These are phyloP conservation scores for Trachelus stipa DNA, from an alignment of 2,888 invertebrate genomes.

Conservation along the genomic window DNA sequence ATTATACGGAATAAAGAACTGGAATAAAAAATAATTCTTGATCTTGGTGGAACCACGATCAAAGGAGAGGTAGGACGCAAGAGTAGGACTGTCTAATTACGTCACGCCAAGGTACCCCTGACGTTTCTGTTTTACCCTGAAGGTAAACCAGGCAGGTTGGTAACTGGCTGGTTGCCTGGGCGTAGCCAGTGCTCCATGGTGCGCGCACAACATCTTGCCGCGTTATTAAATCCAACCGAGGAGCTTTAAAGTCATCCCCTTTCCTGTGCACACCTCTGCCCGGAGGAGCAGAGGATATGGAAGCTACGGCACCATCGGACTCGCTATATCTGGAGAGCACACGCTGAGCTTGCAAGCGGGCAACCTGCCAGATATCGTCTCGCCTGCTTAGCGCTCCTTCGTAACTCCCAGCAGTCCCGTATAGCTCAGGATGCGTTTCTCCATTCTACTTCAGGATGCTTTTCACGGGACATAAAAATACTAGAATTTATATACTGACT, in stretches of 20 bases:
- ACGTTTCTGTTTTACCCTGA: background rate
- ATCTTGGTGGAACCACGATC: background rate
- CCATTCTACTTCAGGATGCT: no score
- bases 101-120: constrained; percentile 11
- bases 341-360: constrained; percentile 10
- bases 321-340: no score
- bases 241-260: constrained; percentile 22
- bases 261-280: background rate
- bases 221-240: constrained; percentile 23
- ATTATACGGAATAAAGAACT: background rate
- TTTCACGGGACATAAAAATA: no score
- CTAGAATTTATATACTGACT: no score
- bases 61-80: background rate
- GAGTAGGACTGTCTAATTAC: constrained; percentile 17
- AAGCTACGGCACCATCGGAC: no score
- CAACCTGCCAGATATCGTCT: constrained; percentile 22
- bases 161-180: background rate
- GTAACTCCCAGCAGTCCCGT: background rate
- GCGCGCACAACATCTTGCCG: constrained; percentile 20
- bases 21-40: background rate
- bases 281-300: no score
- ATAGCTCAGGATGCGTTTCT: no score
- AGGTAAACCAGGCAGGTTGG: background rate
- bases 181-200: constrained; percentile 8
- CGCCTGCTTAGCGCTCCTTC: constrained; percentile 6